A percentile compares a stretch with the other conserved stretches of the same genome.
Evolutionary conservation across 2,888 invertebrate genomes (phyloP).

Genomic region (Emesis russula): DNA sequence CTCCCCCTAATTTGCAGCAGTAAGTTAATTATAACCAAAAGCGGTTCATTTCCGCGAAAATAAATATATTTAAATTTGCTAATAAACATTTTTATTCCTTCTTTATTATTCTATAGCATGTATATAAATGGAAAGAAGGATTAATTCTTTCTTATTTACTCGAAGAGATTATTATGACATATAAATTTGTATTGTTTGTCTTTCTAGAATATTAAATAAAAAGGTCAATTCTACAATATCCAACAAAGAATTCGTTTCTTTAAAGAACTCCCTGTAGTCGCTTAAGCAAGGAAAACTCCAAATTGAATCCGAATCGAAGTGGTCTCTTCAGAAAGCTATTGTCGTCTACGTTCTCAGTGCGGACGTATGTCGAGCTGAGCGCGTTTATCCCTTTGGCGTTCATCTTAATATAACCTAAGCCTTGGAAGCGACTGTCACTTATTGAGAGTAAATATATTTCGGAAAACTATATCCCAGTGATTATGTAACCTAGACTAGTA

Average conservation of each 20-base stretch:
- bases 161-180: too few species aligned
- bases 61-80: too few species aligned
- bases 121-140: too few species aligned
- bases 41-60: too few species aligned
- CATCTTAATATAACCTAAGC: neutral
- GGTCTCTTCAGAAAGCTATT: conserved; percentile 41
- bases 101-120: too few species aligned
- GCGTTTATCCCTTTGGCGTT: too few species aligned
- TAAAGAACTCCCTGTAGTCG: conserved; percentile 38
- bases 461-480: neutral
- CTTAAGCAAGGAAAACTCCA: conserved; percentile 47
- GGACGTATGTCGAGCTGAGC: conserved; percentile 30
- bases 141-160: too few species aligned
- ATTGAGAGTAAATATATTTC: neutral
- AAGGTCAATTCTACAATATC: neutral
- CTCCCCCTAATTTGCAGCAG: too few species aligned
- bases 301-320: conserved; percentile 51
- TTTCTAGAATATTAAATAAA: neutral
- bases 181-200: neutral
- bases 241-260: neutral
- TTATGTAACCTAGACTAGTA: too few species aligned
- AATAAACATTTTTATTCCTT: too few species aligned
- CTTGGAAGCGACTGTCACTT: neutral
- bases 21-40: too few species aligned
- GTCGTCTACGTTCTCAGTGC: conserved; percentile 26